phyloP scores from a whole-genome alignment of 2,888 invertebrate genomes.

The Agrotis ipsilon region DNA sequence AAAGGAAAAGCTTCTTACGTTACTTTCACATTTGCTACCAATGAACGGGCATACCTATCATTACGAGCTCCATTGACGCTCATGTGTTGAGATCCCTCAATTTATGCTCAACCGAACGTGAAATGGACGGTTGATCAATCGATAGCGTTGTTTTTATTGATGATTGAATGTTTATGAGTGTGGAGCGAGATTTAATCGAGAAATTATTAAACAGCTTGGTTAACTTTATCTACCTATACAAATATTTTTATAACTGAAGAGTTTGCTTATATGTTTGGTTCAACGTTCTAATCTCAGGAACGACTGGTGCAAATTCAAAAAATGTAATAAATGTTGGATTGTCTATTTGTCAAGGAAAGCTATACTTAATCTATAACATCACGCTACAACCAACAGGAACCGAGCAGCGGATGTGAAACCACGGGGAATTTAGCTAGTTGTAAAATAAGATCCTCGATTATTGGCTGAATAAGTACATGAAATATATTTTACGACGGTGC shows the following conservation, averaged over 20 bases:
- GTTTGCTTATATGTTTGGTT: too few species aligned
- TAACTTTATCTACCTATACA: too few species aligned
- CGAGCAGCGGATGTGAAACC: too few species aligned
- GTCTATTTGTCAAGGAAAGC: too few species aligned
- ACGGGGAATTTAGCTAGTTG: too few species aligned
- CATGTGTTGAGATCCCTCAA: conserved; percentile 42
- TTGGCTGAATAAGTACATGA: neutral
- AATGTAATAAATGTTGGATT: too few species aligned
- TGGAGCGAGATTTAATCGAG: neutral
- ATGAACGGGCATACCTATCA: conserved; percentile 50
- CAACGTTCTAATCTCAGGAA: too few species aligned
- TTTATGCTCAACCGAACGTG: conserved; percentile 51
- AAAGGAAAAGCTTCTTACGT: conserved; percentile 64
- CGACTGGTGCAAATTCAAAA: too few species aligned
- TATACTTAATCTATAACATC: too few species aligned
- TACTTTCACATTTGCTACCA: conserved; percentile 67
- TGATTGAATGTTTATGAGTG: conserved; percentile 6
- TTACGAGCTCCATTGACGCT: conserved; percentile 61
- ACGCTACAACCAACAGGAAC: too few species aligned
- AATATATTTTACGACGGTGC: neutral
- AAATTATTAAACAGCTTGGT: neutral
- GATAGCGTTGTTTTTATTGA: conserved; percentile 14
- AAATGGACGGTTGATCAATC: conserved; percentile 52
- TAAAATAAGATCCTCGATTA: neutral
- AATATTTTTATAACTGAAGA: too few species aligned